Base-by-base conservation (phyloP, 2,888 invertebrate genomes). In the Cephus sareptanus region DNA sequence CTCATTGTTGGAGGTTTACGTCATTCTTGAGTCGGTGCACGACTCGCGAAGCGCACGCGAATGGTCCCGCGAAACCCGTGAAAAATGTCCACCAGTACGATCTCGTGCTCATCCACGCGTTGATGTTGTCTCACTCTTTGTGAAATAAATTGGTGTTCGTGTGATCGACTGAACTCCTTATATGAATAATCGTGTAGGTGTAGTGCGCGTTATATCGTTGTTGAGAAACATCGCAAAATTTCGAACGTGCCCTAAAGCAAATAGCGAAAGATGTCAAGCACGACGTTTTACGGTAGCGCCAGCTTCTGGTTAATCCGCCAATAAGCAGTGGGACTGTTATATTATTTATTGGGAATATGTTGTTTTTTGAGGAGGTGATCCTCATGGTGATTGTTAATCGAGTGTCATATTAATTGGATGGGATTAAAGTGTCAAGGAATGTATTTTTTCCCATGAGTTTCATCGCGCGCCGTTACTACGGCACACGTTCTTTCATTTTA, bases 1-100 rank as follows among this genome's bases (percentile, higher is more conserved):
- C 86, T 91, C 91, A 91, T 91, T 91, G 91, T 91, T 91, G 89
- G 90, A 90, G 89, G 90, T 91, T 91, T 91, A 91, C 91, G 91
- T 91, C 91, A 91, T 91, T 90, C 86, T 87, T 87, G 85, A 87
- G 87, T 85, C 83, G 84, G 84, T 81, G 81, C 76, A 81, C 80
- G 80, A 34, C 33, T 31, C 56, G 80, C 75, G 76, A 77, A 80
- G 79, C 82, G 82, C 83, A 82, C 82, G 82, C 83, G 74, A 74
- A 71, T 34, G 33, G 71, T 71, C 34, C 81, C 83, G 87, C 85
- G 83, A 84, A 83, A 83, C 82, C 79, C 83, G 84, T 81, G 81
- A 81, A 86, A 85, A 84, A 82, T 84, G 80, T 85, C 80, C 56
- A 56, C 56, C 56, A 56, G 56, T 56, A 56, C 56, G 56, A 56